phyloP scores from a whole-genome alignment of 2,113 vertebrate species.

The Pampusana beccarii region DNA sequence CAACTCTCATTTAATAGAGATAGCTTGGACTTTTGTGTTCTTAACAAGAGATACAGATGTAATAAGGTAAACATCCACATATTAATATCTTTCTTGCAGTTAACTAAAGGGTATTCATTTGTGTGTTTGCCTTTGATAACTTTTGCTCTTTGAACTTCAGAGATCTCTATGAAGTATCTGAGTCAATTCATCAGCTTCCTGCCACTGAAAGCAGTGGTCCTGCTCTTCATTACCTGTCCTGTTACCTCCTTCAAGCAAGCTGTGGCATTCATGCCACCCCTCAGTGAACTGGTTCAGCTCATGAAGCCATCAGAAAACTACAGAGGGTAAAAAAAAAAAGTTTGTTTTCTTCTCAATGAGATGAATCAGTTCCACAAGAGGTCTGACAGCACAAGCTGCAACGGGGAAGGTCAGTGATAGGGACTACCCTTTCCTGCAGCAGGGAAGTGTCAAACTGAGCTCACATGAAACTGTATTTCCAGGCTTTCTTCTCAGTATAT shows the following conservation, averaged over 20 bases:
- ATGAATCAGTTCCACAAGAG: neutral
- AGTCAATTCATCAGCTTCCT: neutral
- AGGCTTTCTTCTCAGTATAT: neutral
- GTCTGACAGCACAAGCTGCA: neutral
- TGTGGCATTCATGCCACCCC: neutral
- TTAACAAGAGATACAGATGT: neutral
- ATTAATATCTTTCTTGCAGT: neutral
- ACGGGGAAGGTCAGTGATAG: neutral
- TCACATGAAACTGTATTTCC: neutral
- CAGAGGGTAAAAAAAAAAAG: neutral
- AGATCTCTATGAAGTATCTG: neutral
- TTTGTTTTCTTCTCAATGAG: neutral
- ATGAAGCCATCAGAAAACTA: neutral
- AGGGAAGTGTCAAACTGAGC: neutral
- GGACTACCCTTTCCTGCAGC: neutral
- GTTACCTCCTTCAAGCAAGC: neutral
- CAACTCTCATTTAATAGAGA: neutral
- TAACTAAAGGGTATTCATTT: neutral
- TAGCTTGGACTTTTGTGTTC: neutral
- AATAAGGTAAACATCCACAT: neutral
- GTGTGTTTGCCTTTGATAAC: neutral
- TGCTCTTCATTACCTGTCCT: neutral
- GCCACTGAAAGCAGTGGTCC: neutral
- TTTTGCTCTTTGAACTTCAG: neutral
- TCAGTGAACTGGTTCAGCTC: neutral